Base-by-base conservation (phyloP, 2,113 vertebrate species). In the Hipposideros armiger region DNA sequence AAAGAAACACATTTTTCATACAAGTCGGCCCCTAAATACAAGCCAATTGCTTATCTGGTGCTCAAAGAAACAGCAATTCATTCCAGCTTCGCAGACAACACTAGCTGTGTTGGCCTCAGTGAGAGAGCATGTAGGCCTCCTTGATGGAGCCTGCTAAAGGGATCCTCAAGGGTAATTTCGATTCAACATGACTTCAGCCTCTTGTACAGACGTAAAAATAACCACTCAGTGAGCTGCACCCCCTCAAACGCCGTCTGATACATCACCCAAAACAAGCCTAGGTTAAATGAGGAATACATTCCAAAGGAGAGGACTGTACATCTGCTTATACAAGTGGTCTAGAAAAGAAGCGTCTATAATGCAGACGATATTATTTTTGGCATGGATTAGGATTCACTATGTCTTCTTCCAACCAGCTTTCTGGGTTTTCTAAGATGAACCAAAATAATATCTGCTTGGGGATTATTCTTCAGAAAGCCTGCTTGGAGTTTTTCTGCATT, bases 381-480 rank as follows among this genome's bases (percentile, higher is more conserved):
- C 88, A 62, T n/a, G 30, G 36, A 15, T 87, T 77, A 50, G 56
- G 16, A 77, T 62, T 92, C 24, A 56, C 28, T 3, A 1, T 60
- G 36, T 78, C n/a, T 50, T 86, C 87, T 76, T 89, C 94, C 85
- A 73, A 13, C 45, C 58, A 66, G 11, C 78, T 92, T 90, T 73
- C 84, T 78, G n/a, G 36, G 78, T 94, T 85, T 96, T 76, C 80
- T 58, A 81, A 95, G 45, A 90, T 45, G n/a, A 95, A 87, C 26
- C 60, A 58, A 87, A 96, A 70, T 58, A 76, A 45, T 91, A 73
- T 77, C 40, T 54, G 9, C 22, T 0, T 50, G 56, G 62, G 62
- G 16, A 94, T 64, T 52, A 92, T 42, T 84, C 42, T 56, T 45
- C 69, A 78, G 66, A 56, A 32, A 94, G 45, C 32, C 87, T 28